Conservation (phyloP, 1,140 invertebrate genomes). For the Anadara kagoshimensis region DNA sequence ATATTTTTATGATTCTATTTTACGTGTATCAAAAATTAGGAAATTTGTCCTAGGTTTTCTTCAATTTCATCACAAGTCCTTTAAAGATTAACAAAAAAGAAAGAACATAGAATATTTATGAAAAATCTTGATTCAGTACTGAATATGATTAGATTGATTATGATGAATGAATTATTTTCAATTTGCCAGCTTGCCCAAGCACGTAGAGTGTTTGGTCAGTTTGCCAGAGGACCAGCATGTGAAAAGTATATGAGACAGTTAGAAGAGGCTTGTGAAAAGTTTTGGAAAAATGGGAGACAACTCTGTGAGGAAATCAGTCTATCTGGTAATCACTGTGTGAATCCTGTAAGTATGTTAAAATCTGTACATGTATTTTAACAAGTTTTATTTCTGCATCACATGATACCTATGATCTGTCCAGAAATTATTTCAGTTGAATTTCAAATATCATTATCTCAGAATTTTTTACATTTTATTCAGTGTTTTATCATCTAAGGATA, state of each 20-base stretch:
- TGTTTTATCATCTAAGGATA: too few relatives aligned
- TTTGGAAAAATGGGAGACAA: slow-evolving; percentile 88
- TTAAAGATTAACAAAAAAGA: too few relatives aligned
- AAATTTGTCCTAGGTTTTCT: too few relatives aligned
- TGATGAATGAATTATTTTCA: too few relatives aligned
- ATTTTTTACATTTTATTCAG: neutral
- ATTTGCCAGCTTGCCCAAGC: slow-evolving; percentile 81
- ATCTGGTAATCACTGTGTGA: slow-evolving; percentile 90
- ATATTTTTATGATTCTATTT: too few relatives aligned
- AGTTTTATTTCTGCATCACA: too few relatives aligned
- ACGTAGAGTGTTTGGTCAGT: slow-evolving; percentile 84
- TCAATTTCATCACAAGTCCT: too few relatives aligned
- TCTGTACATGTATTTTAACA: neutral
- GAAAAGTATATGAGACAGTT: slow-evolving; percentile 84
- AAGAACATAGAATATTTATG: too few relatives aligned
- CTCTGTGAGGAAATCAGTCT: slow-evolving; percentile 93
- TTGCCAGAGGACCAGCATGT: slow-evolving; percentile 88
- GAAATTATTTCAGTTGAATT: neutral
- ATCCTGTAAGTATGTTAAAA: slow-evolving; percentile 78
- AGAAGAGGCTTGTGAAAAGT: slow-evolving; percentile 83
- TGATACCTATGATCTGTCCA: too few relatives aligned
- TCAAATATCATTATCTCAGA: neutral
- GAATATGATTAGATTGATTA: too few relatives aligned
- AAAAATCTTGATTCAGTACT: too few relatives aligned
- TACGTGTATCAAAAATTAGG: too few relatives aligned